Conservation (phyloP, 2,888 invertebrate species). For the Lissocephala sabroskyi region DNA sequence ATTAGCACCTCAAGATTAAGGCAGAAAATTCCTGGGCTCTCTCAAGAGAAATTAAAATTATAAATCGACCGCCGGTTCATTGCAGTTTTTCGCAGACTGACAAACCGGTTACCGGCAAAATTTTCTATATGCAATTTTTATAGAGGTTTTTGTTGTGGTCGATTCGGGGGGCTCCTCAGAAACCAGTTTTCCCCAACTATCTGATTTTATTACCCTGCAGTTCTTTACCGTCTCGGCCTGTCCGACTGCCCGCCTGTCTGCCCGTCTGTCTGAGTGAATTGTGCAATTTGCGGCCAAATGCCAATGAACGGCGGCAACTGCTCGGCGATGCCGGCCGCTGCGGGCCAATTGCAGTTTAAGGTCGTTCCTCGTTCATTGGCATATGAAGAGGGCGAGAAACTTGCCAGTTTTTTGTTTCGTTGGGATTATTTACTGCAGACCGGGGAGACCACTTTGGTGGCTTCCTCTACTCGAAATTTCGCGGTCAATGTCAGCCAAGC, state of each 20-base stretch:
- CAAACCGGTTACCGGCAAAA: constrained; percentile 59
- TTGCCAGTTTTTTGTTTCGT: constrained; percentile 16
- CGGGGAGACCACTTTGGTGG: too few relatives aligned
- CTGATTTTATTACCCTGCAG: too few relatives aligned
- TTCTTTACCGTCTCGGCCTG: too few relatives aligned
- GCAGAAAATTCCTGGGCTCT: too few relatives aligned
- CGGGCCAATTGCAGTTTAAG: constrained; percentile 31
- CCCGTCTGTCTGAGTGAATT: constrained; percentile 9
- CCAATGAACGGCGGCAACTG: constrained; percentile 26
- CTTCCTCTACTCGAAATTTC: too few relatives aligned
- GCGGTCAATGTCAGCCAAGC: constrained; percentile 50
- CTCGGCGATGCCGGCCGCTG: constrained; percentile 7
- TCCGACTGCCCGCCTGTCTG: constrained; percentile 4
- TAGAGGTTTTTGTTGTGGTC: neutral
- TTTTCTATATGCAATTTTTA: constrained; percentile 13
- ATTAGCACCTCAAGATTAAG: neutral
- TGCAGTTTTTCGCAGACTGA: constrained; percentile 29
- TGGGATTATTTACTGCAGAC: too few relatives aligned
- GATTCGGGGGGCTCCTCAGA: constrained; percentile 5
- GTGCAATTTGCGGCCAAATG: constrained; percentile 34
- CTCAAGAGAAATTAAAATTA: too few relatives aligned
- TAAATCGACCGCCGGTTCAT: too few relatives aligned
- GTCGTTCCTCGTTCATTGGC: constrained; percentile 33
- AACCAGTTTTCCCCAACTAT: neutral
- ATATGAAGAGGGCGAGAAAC: constrained; percentile 6